Base-by-base conservation (phyloP, 2,888 invertebrate genomes). In the Nysson spinosus region DNA sequence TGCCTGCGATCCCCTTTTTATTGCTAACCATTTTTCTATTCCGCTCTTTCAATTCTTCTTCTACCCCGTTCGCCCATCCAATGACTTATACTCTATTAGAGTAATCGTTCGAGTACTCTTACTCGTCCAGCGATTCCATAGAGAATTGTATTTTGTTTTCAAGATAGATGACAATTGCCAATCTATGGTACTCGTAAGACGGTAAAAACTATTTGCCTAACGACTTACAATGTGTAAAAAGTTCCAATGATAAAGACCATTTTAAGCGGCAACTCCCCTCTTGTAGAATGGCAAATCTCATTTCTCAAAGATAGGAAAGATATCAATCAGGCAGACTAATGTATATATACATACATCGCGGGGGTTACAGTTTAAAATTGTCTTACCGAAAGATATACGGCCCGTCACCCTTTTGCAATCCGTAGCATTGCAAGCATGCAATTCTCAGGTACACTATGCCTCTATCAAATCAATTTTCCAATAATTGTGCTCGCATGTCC, bases 401-500 rank as follows among this genome's bases (percentile, higher is more conserved):
- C 83, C 85, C 85, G 81, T 82, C 84, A 85, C 85, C 85, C 76
- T 80, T 74, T n/a, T n/a, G n/a, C n/a, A 78, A 72, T 80, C 75
- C 77, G 77, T 79, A 81, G 80, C 83, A 80, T 83, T 72, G 78
- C 77, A 83, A 80, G 77, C 85, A 85, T 85, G 85, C 85, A 85
- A 77, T 65, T 83, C 63, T 78, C 74, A 74, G 67, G 69, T 82
- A 80, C 75, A 81, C 79, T 82, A 82, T 75, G 54, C 66, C 63
- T 79, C 79, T 80, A 80, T 73, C 40, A 75, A 75, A 77, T 77
- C 61, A 74, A 74, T 65, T 66, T 61, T 70, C 65, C 58, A 62
- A 49, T 67, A 78, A 78, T 60, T 66, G 76, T 64, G 75, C 62
- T 68, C 62, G 55, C 69, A 75, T 40, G 57, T 75, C 68, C 58